These are phyloP conservation scores for Stomorhina lunata DNA, from an alignment of 2,888 invertebrate genomes.

Conservation along the genomic window DNA sequence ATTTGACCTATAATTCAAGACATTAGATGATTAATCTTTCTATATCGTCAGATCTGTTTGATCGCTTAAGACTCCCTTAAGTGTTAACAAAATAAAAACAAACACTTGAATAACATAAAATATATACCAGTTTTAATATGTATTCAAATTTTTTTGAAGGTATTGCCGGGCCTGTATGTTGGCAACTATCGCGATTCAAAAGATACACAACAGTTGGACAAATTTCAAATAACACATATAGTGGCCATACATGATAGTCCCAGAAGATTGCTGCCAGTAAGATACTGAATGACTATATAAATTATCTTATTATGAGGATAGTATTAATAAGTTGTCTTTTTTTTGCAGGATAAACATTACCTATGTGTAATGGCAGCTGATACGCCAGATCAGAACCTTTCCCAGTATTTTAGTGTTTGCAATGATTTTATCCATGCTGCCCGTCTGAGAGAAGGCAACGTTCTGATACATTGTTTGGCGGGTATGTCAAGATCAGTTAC, in stretches of 20 bases:
- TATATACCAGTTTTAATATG: too few species aligned
- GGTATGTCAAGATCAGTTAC: constrained; percentile 98
- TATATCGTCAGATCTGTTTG: too few species aligned
- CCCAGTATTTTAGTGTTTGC: constrained; percentile 94
- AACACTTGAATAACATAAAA: too few species aligned
- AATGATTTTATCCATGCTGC: constrained; percentile 98
- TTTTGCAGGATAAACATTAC: constrained; percentile 95
- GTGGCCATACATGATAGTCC: constrained; percentile 97
- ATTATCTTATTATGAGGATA: not conserved
- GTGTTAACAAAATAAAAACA: too few species aligned
- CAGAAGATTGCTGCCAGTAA: constrained; percentile 90
- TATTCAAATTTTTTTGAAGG: constrained; percentile 81
- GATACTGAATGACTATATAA: constrained; percentile 69
- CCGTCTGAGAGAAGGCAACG: constrained; percentile 92
- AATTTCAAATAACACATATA: constrained; percentile 96
- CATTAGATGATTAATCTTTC: not conserved
- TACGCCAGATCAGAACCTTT: constrained; percentile 94
- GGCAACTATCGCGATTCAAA: constrained; percentile 98
- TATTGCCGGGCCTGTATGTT: constrained; percentile 95
- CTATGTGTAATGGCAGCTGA: constrained; percentile 98
- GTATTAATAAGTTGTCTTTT: constrained; percentile 64
- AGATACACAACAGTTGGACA: constrained; percentile 92
- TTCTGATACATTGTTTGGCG: constrained; percentile 96
- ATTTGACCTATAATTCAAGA: too few species aligned
- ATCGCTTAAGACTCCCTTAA: too few species aligned